Conservation (phyloP, 1,140 invertebrate genomes). For the Chrysopa pallens region DNA sequence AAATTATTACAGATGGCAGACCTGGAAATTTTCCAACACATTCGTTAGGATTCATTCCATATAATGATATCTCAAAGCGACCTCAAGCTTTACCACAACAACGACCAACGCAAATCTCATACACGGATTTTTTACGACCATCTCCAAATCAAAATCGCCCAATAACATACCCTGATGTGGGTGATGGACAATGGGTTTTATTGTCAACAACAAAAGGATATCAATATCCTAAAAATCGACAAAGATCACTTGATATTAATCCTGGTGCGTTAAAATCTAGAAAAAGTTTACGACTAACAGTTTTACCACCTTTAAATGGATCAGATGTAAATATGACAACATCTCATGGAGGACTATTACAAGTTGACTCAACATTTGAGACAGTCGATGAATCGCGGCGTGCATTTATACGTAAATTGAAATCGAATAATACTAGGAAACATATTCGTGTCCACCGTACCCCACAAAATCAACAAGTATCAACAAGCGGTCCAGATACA, state of each 20-base stretch:
- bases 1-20: constrained; percentile 46
- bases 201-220: constrained; percentile 60
- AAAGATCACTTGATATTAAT: constrained; percentile 22
- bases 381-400: constrained; percentile 38
- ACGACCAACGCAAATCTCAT: constrained; percentile 19
- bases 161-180: constrained; percentile 33
- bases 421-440: not conserved
- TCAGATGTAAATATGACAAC: constrained; percentile 44
- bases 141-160: constrained; percentile 16
- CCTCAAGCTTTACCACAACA: not conserved
- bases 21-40: constrained; percentile 43
- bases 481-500: constrained; percentile 22
- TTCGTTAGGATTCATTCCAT: constrained; percentile 12
- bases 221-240: constrained; percentile 25
- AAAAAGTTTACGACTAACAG: constrained; percentile 44
- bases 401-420: not conserved
- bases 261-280: constrained; percentile 23
- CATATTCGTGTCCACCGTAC: not conserved
- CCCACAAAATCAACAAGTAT: constrained; percentile 16
- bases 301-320: constrained; percentile 43
- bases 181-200: constrained; percentile 57
- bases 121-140: constrained; percentile 18
- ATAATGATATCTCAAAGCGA: constrained; percentile 8
- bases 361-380: constrained; percentile 50
- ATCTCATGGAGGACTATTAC: constrained; percentile 52